These are phyloP conservation scores for Crossoptilon crossoptilon DNA, from an alignment of 2,797 vertebrate species.

Conservation along the genomic window DNA sequence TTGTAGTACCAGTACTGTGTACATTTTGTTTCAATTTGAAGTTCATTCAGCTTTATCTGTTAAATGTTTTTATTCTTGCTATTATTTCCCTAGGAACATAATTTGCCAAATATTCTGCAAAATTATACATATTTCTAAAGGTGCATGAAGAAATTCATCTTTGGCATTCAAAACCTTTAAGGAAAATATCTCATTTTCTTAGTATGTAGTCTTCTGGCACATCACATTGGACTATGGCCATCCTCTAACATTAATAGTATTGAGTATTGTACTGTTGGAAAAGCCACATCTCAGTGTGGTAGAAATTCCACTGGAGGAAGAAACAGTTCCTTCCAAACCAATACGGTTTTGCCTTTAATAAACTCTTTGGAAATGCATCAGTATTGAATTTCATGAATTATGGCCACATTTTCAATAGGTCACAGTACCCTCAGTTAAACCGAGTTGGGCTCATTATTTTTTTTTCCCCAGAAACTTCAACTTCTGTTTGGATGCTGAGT, in stretches of 20 bases:
- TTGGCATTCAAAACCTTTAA: conserved; percentile 27
- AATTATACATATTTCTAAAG: conserved; percentile 24
- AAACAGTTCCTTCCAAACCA: conserved; percentile 27
- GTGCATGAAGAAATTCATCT: conserved; percentile 50
- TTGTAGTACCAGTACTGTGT: background rate
- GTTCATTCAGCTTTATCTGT: conserved; percentile 15
- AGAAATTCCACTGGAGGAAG: conserved; percentile 31
- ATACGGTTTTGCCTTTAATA: conserved; percentile 18
- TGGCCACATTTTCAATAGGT: background rate
- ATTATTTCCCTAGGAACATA: background rate
- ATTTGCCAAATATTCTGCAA: background rate
- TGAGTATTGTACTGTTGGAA: conserved; percentile 3
- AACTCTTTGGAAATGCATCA: background rate
- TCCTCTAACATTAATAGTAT: conserved; percentile 13
- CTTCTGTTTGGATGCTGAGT: background rate
- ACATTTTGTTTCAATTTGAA: background rate
- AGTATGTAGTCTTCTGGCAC: conserved; percentile 39
- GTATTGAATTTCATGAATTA: background rate
- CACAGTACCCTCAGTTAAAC: background rate
- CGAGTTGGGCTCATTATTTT: background rate
- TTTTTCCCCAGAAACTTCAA: background rate
- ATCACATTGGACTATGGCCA: background rate
- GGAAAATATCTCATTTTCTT: conserved; percentile 14
- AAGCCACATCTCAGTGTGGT: background rate
- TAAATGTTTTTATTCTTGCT: background rate